Evolutionary conservation across 2,797 vertebrate species (phyloP).

Genomic region (Lindbergichthys nudifrons): DNA sequence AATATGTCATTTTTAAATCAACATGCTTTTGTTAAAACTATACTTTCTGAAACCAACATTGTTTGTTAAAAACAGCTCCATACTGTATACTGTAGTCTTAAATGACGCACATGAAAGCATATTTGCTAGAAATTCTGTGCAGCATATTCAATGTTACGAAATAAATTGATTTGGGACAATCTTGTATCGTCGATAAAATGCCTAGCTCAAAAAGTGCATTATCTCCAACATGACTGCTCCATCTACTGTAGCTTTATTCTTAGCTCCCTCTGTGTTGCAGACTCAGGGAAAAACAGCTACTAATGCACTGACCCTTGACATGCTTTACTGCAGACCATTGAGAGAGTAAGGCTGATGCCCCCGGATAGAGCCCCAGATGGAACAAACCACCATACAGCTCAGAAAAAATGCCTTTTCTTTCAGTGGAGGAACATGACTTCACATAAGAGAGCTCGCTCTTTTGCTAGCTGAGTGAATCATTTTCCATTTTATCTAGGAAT

Average conservation of each 20-base stretch:
- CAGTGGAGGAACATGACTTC: slow-evolving; percentile 45
- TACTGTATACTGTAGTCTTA: neutral
- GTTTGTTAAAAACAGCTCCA: neutral
- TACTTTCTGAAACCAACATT: neutral
- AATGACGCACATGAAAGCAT: neutral
- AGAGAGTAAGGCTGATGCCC: slow-evolving; percentile 46
- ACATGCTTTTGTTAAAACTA: neutral
- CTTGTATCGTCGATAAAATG: neutral
- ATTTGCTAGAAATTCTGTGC: neutral
- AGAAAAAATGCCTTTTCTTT: slow-evolving; percentile 36
- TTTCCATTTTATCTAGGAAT: slow-evolving; percentile 41
- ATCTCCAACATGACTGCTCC: neutral
- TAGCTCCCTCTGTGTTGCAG: slow-evolving; percentile 23
- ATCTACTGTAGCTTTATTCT: slow-evolving; percentile 11
- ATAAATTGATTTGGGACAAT: neutral
- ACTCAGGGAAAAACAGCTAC: slow-evolving; percentile 36
- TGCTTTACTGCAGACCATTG: slow-evolving; percentile 44
- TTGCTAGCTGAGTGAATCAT: slow-evolving; percentile 55
- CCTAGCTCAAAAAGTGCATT: slow-evolving; percentile 1
- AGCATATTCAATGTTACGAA: neutral
- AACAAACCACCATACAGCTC: slow-evolving; percentile 40
- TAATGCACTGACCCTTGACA: slow-evolving; percentile 68
- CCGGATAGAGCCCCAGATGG: slow-evolving; percentile 43
- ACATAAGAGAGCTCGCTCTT: slow-evolving; percentile 43
- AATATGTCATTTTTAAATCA: neutral